Evolutionary conservation across 92 coral and sea anemone species (phyloP).

Genomic region (Virgularia gustaviana): DNA sequence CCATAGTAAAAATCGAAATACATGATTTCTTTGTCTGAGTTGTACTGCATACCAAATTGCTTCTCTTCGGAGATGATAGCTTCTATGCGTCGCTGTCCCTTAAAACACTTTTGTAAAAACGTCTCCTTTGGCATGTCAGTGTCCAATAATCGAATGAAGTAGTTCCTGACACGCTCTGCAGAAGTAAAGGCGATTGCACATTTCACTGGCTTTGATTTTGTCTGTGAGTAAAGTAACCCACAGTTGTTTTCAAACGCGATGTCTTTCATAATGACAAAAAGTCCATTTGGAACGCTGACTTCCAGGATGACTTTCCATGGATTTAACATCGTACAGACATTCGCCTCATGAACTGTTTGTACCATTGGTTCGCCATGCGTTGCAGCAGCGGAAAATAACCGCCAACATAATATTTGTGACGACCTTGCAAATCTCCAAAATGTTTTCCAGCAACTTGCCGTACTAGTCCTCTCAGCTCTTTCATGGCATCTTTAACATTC

Average conservation of each 20-base stretch:
- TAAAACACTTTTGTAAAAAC: neutral
- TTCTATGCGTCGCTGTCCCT: neutral
- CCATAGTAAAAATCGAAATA: neutral
- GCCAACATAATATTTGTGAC: slow-evolving; percentile 24
- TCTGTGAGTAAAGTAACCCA: neutral
- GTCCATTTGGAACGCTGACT: slow-evolving; percentile 10
- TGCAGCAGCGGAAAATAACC: slow-evolving; percentile 34
- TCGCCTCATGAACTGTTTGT: slow-evolving; percentile 42
- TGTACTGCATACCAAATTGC: neutral
- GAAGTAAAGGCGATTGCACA: slow-evolving; percentile 8
- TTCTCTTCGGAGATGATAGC: neutral
- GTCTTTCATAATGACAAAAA: slow-evolving; percentile 13
- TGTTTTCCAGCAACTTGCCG: slow-evolving; percentile 10
- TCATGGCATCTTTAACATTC: slow-evolving; percentile 19
- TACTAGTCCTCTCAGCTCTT: slow-evolving; percentile 22
- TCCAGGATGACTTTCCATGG: slow-evolving; percentile 41
- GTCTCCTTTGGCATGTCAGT: neutral
- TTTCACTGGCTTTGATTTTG: neutral
- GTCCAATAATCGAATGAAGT: neutral
- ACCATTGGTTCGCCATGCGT: slow-evolving; percentile 36
- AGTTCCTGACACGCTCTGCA: slow-evolving; percentile 4
- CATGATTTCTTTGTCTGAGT: neutral
- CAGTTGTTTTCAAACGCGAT: neutral
- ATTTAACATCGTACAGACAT: slow-evolving; percentile 9
- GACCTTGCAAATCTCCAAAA: slow-evolving; percentile 11